A percentile compares a stretch with the other conserved stretches of the same genome.
Evolutionary conservation across 92 coral and sea anemone genomes (phyloP).

Genomic region (Chrysogorgia sp.): DNA sequence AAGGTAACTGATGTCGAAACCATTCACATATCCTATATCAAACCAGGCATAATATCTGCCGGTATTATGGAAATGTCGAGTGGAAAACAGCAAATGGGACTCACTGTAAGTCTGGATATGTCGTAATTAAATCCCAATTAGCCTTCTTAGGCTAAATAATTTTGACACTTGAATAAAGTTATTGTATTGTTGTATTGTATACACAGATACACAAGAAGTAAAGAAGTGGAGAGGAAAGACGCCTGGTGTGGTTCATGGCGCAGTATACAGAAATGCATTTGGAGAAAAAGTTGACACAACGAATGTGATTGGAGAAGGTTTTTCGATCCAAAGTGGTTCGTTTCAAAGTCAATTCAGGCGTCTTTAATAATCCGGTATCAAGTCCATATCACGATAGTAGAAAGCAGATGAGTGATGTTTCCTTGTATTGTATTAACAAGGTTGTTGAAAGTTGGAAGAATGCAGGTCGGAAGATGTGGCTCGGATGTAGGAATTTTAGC

Average conservation of each 20-base stretch:
- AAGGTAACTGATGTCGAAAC: slow-evolving; percentile 20
- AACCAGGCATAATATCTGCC: slow-evolving; percentile 42
- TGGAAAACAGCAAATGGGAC: slow-evolving; percentile 57
- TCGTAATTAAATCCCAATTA: slow-evolving; percentile 52
- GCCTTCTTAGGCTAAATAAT: too few species aligned
- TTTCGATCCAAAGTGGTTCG: slow-evolving; percentile 16
- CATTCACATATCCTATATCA: slow-evolving; percentile 55
- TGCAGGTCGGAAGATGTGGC: not conserved
- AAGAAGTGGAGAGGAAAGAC: slow-evolving; percentile 12
- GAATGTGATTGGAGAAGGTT: slow-evolving; percentile 43
- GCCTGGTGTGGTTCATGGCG: slow-evolving; percentile 57
- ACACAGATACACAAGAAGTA: slow-evolving; percentile 31
- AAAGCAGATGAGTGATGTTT: slow-evolving; percentile 16
- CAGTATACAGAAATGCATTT: slow-evolving; percentile 42
- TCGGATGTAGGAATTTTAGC: slow-evolving; percentile 1
- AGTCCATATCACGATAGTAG: slow-evolving; percentile 17
- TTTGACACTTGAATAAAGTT: too few species aligned
- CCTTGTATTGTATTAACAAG: slow-evolving; percentile 23
- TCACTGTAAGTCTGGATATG: slow-evolving; percentile 57
- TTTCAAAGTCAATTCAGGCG: slow-evolving; percentile 24
- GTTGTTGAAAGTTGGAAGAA: slow-evolving; percentile 22
- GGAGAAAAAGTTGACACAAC: slow-evolving; percentile 21
- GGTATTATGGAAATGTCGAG: slow-evolving; percentile 34
- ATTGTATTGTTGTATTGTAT: too few species aligned
- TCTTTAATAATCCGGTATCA: slow-evolving; percentile 14